phyloP scores from a whole-genome alignment of 2,113 vertebrate genomes.

The Aythya baeri region DNA sequence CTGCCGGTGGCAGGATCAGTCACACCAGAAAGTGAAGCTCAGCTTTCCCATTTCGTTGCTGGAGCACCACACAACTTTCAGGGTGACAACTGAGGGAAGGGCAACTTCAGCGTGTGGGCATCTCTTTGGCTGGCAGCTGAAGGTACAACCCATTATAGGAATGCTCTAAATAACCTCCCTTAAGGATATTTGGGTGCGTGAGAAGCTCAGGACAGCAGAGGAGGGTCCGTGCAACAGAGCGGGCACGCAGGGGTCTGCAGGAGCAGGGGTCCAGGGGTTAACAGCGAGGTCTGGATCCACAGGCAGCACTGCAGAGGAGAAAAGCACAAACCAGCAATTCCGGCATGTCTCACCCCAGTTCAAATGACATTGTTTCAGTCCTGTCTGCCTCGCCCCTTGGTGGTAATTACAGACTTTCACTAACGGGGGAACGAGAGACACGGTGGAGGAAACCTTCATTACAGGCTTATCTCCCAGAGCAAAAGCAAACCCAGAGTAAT shows the following conservation, averaged over 20 bases:
- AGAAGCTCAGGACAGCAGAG: background rate
- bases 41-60: background rate
- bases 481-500: constrained; percentile 66
- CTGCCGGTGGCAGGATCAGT: background rate
- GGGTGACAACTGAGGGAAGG: background rate
- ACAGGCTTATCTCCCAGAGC: constrained; percentile 69
- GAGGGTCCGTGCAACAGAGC: background rate
- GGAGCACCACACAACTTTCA: background rate
- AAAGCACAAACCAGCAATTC: constrained; percentile 78
- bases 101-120: background rate
- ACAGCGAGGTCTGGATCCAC: constrained; percentile 29
- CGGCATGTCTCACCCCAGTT: constrained; percentile 76
- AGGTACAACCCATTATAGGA: background rate
- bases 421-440: constrained; percentile 50
- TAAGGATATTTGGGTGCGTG: background rate
- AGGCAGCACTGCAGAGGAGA: constrained; percentile 61
- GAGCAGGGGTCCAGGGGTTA: constrained; percentile 59
- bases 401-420: constrained; percentile 83
- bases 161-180: background rate
- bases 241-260: background rate
- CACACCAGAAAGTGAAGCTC: background rate
- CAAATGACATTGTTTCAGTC: constrained; percentile 82
- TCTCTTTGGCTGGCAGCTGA: background rate
- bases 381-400: constrained; percentile 73
- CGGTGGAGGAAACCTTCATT: constrained; percentile 75